Base-by-base conservation (phyloP, 37 sponge, comb jelly and placozoan species). In the Corticium candelabrum region DNA sequence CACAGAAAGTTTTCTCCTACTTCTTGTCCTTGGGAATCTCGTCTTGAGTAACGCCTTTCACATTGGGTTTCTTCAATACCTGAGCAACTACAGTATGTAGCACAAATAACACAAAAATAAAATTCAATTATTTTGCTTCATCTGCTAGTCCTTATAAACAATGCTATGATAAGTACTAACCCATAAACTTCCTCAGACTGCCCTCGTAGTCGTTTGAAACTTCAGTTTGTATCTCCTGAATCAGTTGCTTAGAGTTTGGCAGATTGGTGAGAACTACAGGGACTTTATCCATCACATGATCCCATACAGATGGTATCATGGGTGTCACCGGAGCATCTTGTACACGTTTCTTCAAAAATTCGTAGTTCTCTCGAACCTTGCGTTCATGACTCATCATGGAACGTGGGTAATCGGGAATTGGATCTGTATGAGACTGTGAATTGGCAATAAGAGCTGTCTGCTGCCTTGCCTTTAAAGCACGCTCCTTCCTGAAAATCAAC, bases 341-440 rank as follows among this genome's bases (percentile, higher is more conserved):
- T 30, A 94, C 95, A 85, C 91, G 86, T 80, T 81, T 84, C 2
- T 84, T 73, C 43, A 94, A 82, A 78, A 78, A 85, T 80, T 94
- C 95, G 72, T 94, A 94, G 82, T 94, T 94, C 40, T 89, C 86
- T 35, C 85, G 85, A 37, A 75, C 86, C 31, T 84, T 77, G 35
- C 95, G 82, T 15, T 94, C 95, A 35, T 82, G 41, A 57, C 95
- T 90, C 87, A 94, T 90, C 89, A 90, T 90, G 31, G 87, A 72
- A 31, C 80, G 76, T n/a, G 95, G 89, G 29, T 84, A 68, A 1
- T 70, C 40, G 34, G 91, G 95, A 40, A 83, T 32, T 1, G 79
- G 72, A 0, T 75, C 1, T 27, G 3, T 38, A 7, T 39, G 69
- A 15, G 78, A 78, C 41, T 68, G 67, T n/a, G 39, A 33, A 34